These are phyloP conservation scores for Drosophila subquinaria DNA, from an alignment of 2,888 invertebrate species.

Conservation along the genomic window DNA sequence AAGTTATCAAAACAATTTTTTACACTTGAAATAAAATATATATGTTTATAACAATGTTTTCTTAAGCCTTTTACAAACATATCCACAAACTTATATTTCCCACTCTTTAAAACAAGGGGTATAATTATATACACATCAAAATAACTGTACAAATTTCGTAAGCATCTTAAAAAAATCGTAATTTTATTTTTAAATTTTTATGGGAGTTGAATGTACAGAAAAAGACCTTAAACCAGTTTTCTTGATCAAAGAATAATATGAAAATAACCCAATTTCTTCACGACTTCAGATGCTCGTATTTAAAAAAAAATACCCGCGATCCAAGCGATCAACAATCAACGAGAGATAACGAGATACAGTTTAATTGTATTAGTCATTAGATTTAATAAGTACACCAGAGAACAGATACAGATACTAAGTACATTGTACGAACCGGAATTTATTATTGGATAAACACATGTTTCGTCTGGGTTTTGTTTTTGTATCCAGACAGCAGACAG, in stretches of 20 bases:
- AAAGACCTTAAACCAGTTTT: constrained; percentile 19
- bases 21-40: background rate
- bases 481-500: background rate
- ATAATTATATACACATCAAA: background rate
- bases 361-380: constrained; percentile 3
- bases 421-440: background rate
- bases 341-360: constrained; percentile 10
- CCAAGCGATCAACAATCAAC: background rate
- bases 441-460: constrained; percentile 5
- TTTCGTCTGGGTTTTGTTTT: background rate
- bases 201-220: constrained; percentile 20
- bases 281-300: background rate
- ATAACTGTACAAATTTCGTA: background rate
- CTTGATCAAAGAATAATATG: constrained; percentile 6
- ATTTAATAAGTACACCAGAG: background rate
- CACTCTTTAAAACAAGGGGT: background rate
- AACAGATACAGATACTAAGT: background rate
- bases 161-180: background rate
- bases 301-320: background rate
- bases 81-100: background rate
- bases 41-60: background rate
- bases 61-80: background rate
- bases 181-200: constrained; percentile 12
- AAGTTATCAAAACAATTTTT: too few relatives aligned
- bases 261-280: background rate